Percentiles rank a stretch among this genome's conserved stretches.
Conservation (phyloP, 1,140 invertebrate genomes). For the Brachystomella parvula region DNA sequence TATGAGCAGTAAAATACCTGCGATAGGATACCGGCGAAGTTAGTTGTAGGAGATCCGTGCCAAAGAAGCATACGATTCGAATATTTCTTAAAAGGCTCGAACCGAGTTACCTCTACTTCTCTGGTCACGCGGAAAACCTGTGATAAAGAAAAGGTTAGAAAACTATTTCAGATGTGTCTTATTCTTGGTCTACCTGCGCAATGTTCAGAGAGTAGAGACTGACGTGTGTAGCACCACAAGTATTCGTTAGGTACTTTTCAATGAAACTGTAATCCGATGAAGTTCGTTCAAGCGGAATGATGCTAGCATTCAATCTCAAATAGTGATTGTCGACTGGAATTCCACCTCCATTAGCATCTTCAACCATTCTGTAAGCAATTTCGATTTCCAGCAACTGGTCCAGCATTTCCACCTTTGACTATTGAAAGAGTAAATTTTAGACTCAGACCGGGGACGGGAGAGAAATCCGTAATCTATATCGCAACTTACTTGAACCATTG, state of each 20-base stretch:
- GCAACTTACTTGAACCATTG: slow-evolving; percentile 54
- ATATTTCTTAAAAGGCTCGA: slow-evolving; percentile 71
- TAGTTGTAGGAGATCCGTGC: slow-evolving; percentile 92
- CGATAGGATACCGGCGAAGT: slow-evolving; percentile 91
- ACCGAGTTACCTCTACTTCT: slow-evolving; percentile 70
- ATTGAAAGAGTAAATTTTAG: too few species aligned
- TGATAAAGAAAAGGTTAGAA: background rate
- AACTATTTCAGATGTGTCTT: background rate
- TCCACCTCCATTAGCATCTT: slow-evolving; percentile 32
- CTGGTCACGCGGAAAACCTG: slow-evolving; percentile 63
- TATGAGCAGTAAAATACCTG: slow-evolving; percentile 48
- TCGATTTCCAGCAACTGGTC: slow-evolving; percentile 89
- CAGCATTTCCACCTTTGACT: slow-evolving; percentile 82
- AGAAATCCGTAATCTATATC: too few species aligned
- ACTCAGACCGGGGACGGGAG: too few species aligned
- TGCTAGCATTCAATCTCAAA: slow-evolving; percentile 74
- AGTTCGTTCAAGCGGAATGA: slow-evolving; percentile 61
- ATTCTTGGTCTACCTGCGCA: slow-evolving; percentile 48
- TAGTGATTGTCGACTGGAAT: slow-evolving; percentile 73
- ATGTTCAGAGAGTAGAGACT: slow-evolving; percentile 65
- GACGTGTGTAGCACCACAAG: slow-evolving; percentile 81
- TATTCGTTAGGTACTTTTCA: slow-evolving; percentile 70
- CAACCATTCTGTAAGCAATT: slow-evolving; percentile 81
- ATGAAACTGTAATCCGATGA: slow-evolving; percentile 69
- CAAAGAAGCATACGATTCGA: slow-evolving; percentile 83